These are phyloP conservation scores for Athalia cordata DNA, from an alignment of 2,888 invertebrate genomes.

Conservation along the genomic window DNA sequence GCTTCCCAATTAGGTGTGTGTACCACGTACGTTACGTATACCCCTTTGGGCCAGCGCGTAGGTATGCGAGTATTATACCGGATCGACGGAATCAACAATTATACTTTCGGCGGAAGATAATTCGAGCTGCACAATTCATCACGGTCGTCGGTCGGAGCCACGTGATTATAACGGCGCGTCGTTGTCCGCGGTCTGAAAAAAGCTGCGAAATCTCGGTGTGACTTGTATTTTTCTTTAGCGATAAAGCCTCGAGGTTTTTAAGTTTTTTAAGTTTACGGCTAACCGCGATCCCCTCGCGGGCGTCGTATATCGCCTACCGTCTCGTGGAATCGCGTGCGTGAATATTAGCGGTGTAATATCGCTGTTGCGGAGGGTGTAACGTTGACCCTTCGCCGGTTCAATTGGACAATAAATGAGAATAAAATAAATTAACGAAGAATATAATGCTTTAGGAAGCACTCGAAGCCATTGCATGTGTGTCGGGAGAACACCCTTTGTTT, in stretches of 20 bases:
- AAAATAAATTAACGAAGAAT: constrained; percentile 42
- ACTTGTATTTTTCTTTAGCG: too few relatives aligned
- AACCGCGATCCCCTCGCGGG: too few relatives aligned
- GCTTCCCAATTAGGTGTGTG: constrained; percentile 2
- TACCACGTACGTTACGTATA: too few relatives aligned
- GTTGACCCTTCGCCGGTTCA: neutral
- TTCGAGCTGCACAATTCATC: neutral
- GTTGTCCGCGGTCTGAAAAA: too few relatives aligned
- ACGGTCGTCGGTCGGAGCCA: neutral
- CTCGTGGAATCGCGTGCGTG: neutral
- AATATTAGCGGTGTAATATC: neutral
- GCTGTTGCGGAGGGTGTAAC: neutral
- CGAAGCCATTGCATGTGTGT: constrained; percentile 37
- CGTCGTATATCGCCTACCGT: too few relatives aligned
- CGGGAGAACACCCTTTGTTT: constrained; percentile 64
- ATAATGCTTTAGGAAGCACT: constrained; percentile 38
- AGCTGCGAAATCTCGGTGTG: too few relatives aligned
- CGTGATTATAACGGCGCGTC: too few relatives aligned
- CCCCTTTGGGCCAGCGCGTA: too few relatives aligned
- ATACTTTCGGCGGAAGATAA: constrained; percentile 5
- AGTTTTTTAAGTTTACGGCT: too few relatives aligned
- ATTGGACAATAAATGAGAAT: constrained; percentile 35
- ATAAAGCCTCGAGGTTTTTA: too few relatives aligned
- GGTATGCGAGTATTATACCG: too few relatives aligned
- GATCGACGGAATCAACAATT: neutral